Evolutionary conservation across 2,888 invertebrate genomes (phyloP).

Genomic region (Sturmia bella): DNA sequence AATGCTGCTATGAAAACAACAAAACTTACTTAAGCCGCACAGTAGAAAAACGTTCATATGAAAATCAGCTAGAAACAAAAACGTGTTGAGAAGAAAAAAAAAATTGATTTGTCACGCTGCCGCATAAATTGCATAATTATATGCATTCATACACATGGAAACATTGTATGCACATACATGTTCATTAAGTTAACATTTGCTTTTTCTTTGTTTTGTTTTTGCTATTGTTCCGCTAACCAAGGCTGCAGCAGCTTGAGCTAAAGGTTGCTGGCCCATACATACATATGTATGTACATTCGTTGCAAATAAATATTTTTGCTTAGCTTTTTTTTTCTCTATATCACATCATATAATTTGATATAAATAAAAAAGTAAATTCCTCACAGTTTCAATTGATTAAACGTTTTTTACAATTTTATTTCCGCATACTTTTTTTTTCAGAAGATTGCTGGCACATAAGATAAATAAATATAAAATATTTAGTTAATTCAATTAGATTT

Average conservation of each 20-base stretch:
- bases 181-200: conserved; percentile 39
- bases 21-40: conserved; percentile 11
- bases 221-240: conserved; percentile 34
- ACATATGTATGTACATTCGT: background rate
- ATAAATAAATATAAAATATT: conserved; percentile 21
- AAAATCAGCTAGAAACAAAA: conserved; percentile 18
- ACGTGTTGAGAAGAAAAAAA: conserved; percentile 50
- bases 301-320: no score
- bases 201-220: conserved; percentile 33
- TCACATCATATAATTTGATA: no score
- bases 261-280: conserved; percentile 35
- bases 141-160: conserved; percentile 60
- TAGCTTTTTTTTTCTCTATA: no score
- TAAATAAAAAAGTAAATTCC: conserved; percentile 33
- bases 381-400: conserved; percentile 52
- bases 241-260: conserved; percentile 43
- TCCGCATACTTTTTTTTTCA: conserved; percentile 56
- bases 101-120: conserved; percentile 76
- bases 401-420: conserved; percentile 57
- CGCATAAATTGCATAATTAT: conserved; percentile 79
- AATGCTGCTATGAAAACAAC: conserved; percentile 29
- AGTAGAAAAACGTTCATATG: conserved; percentile 21
- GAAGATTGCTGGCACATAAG: conserved; percentile 15
- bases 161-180: conserved; percentile 33
- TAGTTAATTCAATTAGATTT: conserved; percentile 47